Evolutionary conservation across 2,113 vertebrate genomes (phyloP), one percentile per base, ranked within the genome.

Genomic region (Heliornis fulica): DNA sequence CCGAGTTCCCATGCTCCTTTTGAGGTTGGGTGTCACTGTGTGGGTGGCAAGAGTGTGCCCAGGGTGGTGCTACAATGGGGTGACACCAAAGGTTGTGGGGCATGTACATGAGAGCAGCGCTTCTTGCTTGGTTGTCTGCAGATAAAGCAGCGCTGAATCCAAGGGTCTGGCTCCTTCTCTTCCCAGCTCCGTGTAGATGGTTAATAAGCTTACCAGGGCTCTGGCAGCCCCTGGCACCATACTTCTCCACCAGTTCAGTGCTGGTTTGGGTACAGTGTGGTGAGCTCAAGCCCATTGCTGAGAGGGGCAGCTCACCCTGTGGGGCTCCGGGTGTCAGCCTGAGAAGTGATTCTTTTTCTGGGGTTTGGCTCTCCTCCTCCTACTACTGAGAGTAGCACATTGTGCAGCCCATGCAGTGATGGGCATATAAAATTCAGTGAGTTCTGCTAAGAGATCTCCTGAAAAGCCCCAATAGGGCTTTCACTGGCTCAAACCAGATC

Each of bases 81-180:
- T 51, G n/a, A n/a, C n/a, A n/a, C n/a, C n/a, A n/a, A n/a, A 34
- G 45, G 38, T 10, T 13, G 25, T 11, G 43, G 51, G 57, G 22
- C 29, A 13, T 7, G 2, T 1, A 7, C 9, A 5, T 1, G 2
- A 10, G 46, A 31, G 31, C 4, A 1, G 16, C 1, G 9, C 56
- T 45, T 8, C 63, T 45, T 7, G 25, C 63, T 13, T 9, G 0
- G 10, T n/a, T 15, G 57, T 46, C 59, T 6, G 21, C 40, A 54
- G 10, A 18, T 26, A 9, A 3, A 3, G 26, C n/a, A 32, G 43
- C 1, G 1, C 63, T 12, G 23, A 17, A 4, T 43, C 48, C 18
- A 2, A 8, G 50, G 14, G 3, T 63, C 32, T 50, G 69, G 23
- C 40, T 85, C 15, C 0, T 31, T 50, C 56, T 70, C 46, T 65